Evolutionary conservation across 1,140 invertebrate genomes (phyloP).

Genomic region (Drosophila neocordata): DNA sequence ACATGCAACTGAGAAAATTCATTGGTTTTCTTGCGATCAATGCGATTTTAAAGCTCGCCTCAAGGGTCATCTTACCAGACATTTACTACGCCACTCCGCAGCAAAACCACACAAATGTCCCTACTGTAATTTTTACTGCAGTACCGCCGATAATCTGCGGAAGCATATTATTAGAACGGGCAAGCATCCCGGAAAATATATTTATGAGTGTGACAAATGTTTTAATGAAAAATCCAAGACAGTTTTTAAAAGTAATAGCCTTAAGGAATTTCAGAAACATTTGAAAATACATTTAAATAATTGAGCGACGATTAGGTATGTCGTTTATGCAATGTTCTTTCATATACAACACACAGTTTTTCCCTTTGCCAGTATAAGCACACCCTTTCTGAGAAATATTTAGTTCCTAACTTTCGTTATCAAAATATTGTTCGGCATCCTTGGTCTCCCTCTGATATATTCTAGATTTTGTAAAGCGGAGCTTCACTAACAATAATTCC

Average conservation of each 20-base stretch:
- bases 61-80: conserved; percentile 89
- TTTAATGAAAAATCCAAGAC: conserved; percentile 27
- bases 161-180: conserved; percentile 92
- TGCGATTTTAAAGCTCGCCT: conserved; percentile 87
- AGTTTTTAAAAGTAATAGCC: conserved; percentile 61
- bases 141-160: conserved; percentile 92
- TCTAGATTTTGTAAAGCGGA: no score
- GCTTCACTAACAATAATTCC: no score
- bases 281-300: conserved; percentile 32
- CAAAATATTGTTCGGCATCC: no score
- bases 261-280: conserved; percentile 62
- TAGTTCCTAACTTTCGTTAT: no score
- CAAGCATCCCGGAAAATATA: conserved; percentile 89
- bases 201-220: conserved; percentile 90
- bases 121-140: conserved; percentile 91
- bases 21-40: conserved; percentile 85
- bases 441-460: no score
- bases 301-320: no score
- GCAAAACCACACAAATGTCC: conserved; percentile 94
- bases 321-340: no score
- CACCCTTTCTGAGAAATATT: no score
- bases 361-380: no score
- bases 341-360: no score
- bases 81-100: conserved; percentile 90
- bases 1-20: conserved; percentile 26